Base-by-base conservation (phyloP, 2,113 vertebrate genomes). In the Morphnarchus princeps region DNA sequence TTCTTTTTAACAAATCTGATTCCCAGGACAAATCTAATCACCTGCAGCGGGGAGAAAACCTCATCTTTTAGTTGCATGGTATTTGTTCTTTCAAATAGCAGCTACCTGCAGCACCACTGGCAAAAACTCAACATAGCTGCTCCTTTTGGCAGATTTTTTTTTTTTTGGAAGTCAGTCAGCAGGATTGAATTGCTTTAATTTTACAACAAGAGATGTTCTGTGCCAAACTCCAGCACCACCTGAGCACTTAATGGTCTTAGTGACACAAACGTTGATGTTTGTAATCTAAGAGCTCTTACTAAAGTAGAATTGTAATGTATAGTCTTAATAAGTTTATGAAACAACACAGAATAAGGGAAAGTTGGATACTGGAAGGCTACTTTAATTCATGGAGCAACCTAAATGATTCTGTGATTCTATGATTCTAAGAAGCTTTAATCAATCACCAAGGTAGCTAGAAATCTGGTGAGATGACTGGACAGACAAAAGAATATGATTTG, bases 31-130 rank as follows among this genome's bases (percentile, higher is more conserved):
- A 77, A 74, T 55, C 17, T 59, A 28, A 71, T 47, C 61, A 55
- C 24, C 18, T 63, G 17, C 1, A 1, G 47, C 3, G 6, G 22
- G 24, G 20, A 59, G 45, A 11, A 42, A 25, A 0, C 1, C 6
- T 28, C 11, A 42, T 34, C 8, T 43, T 70, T 77, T 47, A 73
- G 6, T 42, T 77, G 25, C 10, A 34, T 11, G 16, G 5, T 29
- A 31, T 40, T 31, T 67, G 13, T 40, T 77, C 12, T 82, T 87
- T 69, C 21, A 49, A 80, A 70, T 4, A 62, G 25, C 20, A 85
- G 1, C 20, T 65, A 45, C 73, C 15, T 42, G 26, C 57, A 50
- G 36, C 43, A 76, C 11, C 7, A 7, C 13, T 72, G 69, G 29
- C 31, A 85, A 89, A 85, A 89, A 61, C 15, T 28, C 5, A 3